Evolutionary conservation across 2,113 vertebrate species (phyloP), one percentile per base, ranked within the genome.

Genomic region (Cephalopterus ornatus): DNA sequence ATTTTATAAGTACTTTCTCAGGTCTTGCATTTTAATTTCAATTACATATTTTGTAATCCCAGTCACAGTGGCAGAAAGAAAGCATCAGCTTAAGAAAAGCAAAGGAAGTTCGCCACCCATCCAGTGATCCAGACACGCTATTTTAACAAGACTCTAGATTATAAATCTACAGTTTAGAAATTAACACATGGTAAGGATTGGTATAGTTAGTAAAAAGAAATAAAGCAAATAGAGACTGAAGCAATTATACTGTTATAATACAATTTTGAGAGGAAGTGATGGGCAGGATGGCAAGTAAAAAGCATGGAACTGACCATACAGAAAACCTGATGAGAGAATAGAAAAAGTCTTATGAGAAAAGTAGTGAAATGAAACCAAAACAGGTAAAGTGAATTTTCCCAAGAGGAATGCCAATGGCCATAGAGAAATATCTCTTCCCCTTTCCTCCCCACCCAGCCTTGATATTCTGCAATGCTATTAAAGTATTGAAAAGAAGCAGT

Each of bases 361-460:
- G 63, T 1, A 46, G 20, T 44, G 32, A 85, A 37, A 88, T 46
- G n/a, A 83, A 85, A 50, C 22, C 53, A 63, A 26, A 91, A 49
- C 4, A 35, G 46, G 12, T 53, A 19, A 80, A 76, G 32, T 24
- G 9, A 63, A 67, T 74, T 85, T 88, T 88, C n/a, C 33, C 42
- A 82, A 63, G 58, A 75, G 41, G 24, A 75, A 66, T 20, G 13
- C 11, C 33, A 72, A 32, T 26, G 14, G 42, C n/a, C 35, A 32
- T 12, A 49, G 23, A 46, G 39, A 79, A 88, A 75, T 4, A 7
- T n/a, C 37, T 52, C 16, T 75, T 74, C 18, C 20, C 12, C 11
- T 32, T 61, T 6, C 13, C 5, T 8, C 14, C 19, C 28, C 19
- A 5, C 15, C 4, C 0, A 8, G 8, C 28, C 20, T 8, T 44